These are phyloP conservation scores for Pemphredon lugubris DNA, from an alignment of 2,888 invertebrate genomes.

Conservation along the genomic window DNA sequence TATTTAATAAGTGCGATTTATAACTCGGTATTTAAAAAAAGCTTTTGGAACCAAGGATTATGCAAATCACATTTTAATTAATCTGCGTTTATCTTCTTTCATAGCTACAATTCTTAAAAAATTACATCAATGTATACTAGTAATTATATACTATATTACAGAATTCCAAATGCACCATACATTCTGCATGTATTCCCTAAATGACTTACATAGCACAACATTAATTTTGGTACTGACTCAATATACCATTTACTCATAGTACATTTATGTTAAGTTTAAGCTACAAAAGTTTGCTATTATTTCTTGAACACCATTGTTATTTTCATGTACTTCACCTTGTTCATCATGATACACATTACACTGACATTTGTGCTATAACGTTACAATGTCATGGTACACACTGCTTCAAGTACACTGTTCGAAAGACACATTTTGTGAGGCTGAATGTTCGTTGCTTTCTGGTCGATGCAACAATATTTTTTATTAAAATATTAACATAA, in stretches of 20 bases:
- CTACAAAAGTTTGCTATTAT: conserved; percentile 51
- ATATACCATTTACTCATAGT: conserved; percentile 48
- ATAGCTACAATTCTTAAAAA: conserved; percentile 61
- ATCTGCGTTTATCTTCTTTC: conserved; percentile 48
- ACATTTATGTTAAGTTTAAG: conserved; percentile 51
- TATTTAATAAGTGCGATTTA: conserved; percentile 67
- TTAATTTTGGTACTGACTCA: conserved; percentile 47
- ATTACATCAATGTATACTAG: conserved; percentile 57
- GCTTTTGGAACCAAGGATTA: conserved; percentile 33
- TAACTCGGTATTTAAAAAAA: conserved; percentile 52
- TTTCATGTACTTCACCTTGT: conserved; percentile 34
- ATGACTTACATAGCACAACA: conserved; percentile 46
- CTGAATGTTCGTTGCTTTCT: conserved; percentile 72
- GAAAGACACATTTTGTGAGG: conserved; percentile 76
- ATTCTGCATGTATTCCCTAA: conserved; percentile 51
- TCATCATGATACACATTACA: conserved; percentile 55
- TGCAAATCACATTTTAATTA: conserved; percentile 55
- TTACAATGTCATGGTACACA: conserved; percentile 61
- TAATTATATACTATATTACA: conserved; percentile 62
- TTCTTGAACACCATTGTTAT: conserved; percentile 59
- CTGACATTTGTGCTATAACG: conserved; percentile 60
- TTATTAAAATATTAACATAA: conserved; percentile 80
- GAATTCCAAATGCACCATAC: conserved; percentile 59
- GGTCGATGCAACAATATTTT: conserved; percentile 73
- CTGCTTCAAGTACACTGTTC: conserved; percentile 62